Percentiles rank a stretch among this genome's conserved stretches.
These are phyloP conservation scores for Cirrhinus molitorella DNA, from an alignment of 2,797 vertebrate species.

Conservation along the genomic window DNA sequence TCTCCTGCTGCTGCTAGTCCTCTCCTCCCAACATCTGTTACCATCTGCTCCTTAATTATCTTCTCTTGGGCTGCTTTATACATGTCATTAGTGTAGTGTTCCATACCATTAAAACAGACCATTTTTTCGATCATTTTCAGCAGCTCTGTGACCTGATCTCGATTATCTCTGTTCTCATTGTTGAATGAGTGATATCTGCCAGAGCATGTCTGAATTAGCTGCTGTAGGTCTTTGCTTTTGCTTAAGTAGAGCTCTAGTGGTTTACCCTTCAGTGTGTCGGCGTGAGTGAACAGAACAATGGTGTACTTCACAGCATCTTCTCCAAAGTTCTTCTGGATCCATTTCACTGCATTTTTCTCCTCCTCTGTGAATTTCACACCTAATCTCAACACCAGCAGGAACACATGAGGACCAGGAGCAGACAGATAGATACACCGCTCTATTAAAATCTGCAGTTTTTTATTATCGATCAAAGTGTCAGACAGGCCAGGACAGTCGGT, in stretches of 20 bases:
- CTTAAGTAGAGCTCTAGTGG: background rate
- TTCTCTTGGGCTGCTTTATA: too few species aligned
- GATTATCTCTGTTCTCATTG: background rate
- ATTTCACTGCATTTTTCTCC: constrained; percentile 18
- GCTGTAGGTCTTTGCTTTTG: background rate
- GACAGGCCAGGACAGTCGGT: constrained; percentile 37
- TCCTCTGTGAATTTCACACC: constrained; percentile 11
- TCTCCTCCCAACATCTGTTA: too few species aligned
- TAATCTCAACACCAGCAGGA: constrained; percentile 33
- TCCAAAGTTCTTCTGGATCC: constrained; percentile 32
- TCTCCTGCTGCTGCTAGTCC: too few species aligned
- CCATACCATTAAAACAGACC: background rate
- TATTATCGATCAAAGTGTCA: background rate
- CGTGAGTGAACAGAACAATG: constrained; percentile 39
- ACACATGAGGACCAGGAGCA: constrained; percentile 11
- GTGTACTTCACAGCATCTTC: background rate
- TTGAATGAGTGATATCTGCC: constrained; percentile 36
- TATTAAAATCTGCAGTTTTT: background rate
- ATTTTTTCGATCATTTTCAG: constrained; percentile 16
- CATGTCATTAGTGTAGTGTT: background rate
- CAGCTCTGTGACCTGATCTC: constrained; percentile 6
- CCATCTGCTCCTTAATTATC: too few species aligned
- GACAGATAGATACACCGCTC: background rate
- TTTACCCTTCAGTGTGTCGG: background rate
- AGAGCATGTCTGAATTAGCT: background rate